Evolutionary conservation across 2,797 vertebrate species (phyloP).

Genomic region (Triplophysa yarkandensis): DNA sequence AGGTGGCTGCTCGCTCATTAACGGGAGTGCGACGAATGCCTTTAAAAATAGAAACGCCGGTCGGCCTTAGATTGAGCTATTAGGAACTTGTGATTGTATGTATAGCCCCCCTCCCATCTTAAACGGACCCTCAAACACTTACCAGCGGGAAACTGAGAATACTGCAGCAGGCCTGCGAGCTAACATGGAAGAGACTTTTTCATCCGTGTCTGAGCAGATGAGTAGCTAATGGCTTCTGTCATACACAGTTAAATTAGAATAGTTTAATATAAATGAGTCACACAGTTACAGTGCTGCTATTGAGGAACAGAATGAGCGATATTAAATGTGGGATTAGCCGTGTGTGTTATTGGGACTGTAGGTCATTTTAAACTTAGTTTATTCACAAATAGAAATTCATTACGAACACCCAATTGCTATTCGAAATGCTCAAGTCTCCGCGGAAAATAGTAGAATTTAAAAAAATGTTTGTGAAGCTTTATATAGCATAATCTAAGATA

Average conservation of each 20-base stretch:
- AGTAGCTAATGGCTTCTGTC: slow-evolving; percentile 47
- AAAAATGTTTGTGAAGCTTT: too few relatives aligned
- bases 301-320: background rate
- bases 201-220: slow-evolving; percentile 28
- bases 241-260: slow-evolving; percentile 24
- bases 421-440: too few relatives aligned
- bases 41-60: slow-evolving; percentile 62
- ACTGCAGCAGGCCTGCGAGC: slow-evolving; percentile 44
- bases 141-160: slow-evolving; percentile 49
- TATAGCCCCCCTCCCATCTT: slow-evolving; percentile 38
- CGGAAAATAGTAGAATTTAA: too few relatives aligned
- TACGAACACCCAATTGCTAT: too few relatives aligned
- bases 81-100: slow-evolving; percentile 59
- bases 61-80: slow-evolving; percentile 64
- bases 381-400: too few relatives aligned
- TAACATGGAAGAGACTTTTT: slow-evolving; percentile 22
- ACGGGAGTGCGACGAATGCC: slow-evolving; percentile 55
- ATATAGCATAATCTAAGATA: too few relatives aligned
- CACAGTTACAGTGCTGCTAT: slow-evolving; percentile 17
- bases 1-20: slow-evolving; percentile 62
- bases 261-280: slow-evolving; percentile 22
- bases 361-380: too few relatives aligned
- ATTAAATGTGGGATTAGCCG: background rate
- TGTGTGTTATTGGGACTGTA: too few relatives aligned
- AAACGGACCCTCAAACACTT: slow-evolving; percentile 49